phyloP scores from a whole-genome alignment of 1,140 invertebrate species.

The Papilio polyxenes region DNA sequence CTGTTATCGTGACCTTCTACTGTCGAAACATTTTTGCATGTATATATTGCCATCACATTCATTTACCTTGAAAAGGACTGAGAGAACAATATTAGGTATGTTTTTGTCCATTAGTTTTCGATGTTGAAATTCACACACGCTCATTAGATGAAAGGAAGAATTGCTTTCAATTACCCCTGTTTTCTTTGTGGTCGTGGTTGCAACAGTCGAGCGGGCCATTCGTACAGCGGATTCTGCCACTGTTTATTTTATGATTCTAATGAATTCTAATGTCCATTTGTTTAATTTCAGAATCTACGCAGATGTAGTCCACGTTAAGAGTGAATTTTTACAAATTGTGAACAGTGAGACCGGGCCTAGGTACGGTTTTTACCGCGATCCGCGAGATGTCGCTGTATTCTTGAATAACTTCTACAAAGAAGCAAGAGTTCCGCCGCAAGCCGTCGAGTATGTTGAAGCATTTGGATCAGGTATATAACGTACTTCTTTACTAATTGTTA shows the following conservation, averaged over 20 bases:
- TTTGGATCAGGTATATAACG: slow-evolving; percentile 83
- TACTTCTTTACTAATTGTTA: not conserved
- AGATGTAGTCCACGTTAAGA: slow-evolving; percentile 85
- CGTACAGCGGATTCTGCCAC: not conserved
- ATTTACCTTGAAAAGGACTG: too few relatives aligned
- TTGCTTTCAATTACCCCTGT: too few relatives aligned
- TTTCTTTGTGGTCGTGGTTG: too few relatives aligned
- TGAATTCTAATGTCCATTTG: not conserved
- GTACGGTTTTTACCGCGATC: slow-evolving; percentile 80
- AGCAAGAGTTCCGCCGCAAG: slow-evolving; percentile 82
- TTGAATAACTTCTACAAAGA: slow-evolving; percentile 84
- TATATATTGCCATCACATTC: too few relatives aligned
- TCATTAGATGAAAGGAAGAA: too few relatives aligned
- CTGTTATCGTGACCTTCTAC: not conserved
- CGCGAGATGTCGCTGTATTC: slow-evolving; percentile 78
- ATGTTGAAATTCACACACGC: too few relatives aligned
- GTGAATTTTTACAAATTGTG: slow-evolving; percentile 65
- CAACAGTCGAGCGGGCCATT: too few relatives aligned
- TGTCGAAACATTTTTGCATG: not conserved
- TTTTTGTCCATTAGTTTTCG: too few relatives aligned
- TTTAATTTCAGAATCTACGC: slow-evolving; percentile 83
- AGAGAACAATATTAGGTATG: slow-evolving; percentile 18
- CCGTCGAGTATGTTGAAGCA: slow-evolving; percentile 87
- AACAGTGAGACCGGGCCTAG: slow-evolving; percentile 42
- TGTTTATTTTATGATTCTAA: not conserved